Base-by-base conservation (phyloP, 2,797 vertebrate species). In the Myripristis jacobus region DNA sequence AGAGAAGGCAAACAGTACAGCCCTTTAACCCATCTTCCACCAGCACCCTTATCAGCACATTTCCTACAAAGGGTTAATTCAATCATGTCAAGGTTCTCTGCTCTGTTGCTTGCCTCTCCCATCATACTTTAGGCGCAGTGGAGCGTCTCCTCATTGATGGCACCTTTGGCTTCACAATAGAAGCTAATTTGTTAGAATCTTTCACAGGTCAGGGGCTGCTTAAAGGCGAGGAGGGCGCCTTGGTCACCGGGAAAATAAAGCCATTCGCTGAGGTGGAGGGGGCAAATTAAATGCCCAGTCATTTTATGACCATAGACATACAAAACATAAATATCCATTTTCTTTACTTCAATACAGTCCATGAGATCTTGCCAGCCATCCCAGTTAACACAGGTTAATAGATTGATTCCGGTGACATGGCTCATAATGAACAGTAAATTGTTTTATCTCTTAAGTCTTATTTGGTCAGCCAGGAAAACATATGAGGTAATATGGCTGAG, bases 351-450 rank as follows among this genome's bases (percentile, higher is more conserved):
- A 66, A 75, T 82, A 87, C 77, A 84, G 89, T 93, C 87, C 86
- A 86, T 87, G 93, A 91, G 94, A 94, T 96, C 95, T 95, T 92
- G 88, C 95, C 95, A 95, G 94, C 95, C 92, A 93, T 93, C 94
- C 96, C 96, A 96, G 96, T 98, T 98, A 98, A 96, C 96, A 92
- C 95, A 97, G 96, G 96, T 96, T 98, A 98, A 98, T 98, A 98
- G 97, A 98, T 98, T 98, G 96, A 98, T 97, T 98, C 95, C 95
- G 95, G 94, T 96, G 97, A 98, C 97, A 98, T 95, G 96, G 94
- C 95, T 97, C 96, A 98, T 98, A 99, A 99, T 99, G 97, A 98
- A 98, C 96, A 98, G 96, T 98, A 99, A 98, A 99, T 98, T 98
- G 97, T 99, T 99, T 99, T 98, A 99, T 99, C 97, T 99, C 96